These are phyloP conservation scores for Antitype chi DNA, from an alignment of 2,888 invertebrate genomes.

Conservation along the genomic window DNA sequence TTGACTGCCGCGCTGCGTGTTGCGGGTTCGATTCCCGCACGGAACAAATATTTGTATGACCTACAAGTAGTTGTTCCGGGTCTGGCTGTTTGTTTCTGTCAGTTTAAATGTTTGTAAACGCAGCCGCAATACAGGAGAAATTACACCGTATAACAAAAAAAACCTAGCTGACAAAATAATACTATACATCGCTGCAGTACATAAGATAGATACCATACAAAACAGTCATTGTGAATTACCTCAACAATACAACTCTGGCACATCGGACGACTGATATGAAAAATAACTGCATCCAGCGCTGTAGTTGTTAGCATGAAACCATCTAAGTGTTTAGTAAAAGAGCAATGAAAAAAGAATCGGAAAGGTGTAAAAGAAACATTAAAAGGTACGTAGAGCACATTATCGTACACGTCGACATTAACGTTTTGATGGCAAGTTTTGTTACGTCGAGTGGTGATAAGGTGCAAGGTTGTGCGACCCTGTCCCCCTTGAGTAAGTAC, in stretches of 20 bases:
- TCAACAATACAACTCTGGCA: slow-evolving; percentile 5
- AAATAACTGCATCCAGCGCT: slow-evolving; percentile 18
- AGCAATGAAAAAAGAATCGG: slow-evolving; percentile 12
- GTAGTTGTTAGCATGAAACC: slow-evolving; percentile 3
- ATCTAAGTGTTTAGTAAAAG: slow-evolving; percentile 1
- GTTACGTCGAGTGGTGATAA: slow-evolving; percentile 57
- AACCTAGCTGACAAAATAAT: slow-evolving; percentile 14
- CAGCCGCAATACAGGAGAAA: no score
- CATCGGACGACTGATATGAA: slow-evolving; percentile 3
- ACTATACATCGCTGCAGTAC: slow-evolving; percentile 10
- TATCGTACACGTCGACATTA: slow-evolving; percentile 1
- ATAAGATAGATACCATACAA: slow-evolving; percentile 37
- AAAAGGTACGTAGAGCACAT: neutral
- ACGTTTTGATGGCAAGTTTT: slow-evolving; percentile 44
- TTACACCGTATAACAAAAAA: no score
- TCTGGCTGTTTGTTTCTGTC: no score
- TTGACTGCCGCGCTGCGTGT: no score
- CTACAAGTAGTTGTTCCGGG: no score
- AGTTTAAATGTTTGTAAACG: no score
- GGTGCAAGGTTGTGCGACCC: slow-evolving; percentile 55
- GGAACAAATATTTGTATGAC: no score
- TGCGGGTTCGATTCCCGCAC: no score
- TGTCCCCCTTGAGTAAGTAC: slow-evolving; percentile 41
- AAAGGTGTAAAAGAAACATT: slow-evolving; percentile 3
- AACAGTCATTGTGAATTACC: slow-evolving; percentile 19